These are phyloP conservation scores for Tuberolachnus salignus DNA, from an alignment of 2,888 invertebrate species.

Conservation along the genomic window DNA sequence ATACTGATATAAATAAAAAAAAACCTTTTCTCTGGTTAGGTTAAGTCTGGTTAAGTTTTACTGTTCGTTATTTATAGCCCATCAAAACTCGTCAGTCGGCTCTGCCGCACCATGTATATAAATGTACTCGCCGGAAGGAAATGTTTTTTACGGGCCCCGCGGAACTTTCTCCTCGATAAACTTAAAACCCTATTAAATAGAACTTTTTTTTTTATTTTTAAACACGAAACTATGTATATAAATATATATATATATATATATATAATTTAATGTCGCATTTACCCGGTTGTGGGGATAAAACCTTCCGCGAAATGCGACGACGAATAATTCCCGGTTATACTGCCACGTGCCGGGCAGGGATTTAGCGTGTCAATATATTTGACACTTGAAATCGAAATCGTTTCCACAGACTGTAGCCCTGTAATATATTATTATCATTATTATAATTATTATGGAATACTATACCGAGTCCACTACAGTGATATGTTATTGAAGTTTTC, in stretches of 20 bases:
- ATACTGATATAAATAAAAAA: too few species aligned
- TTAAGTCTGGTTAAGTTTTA: too few species aligned
- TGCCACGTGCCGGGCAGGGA: not conserved
- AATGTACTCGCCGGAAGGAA: conserved; percentile 21
- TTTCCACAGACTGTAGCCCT: not conserved
- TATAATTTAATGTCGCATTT: conserved; percentile 1
- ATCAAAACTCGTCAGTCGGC: too few species aligned
- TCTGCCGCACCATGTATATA: too few species aligned
- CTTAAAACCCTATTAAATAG: conserved; percentile 31
- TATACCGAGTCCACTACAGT: too few species aligned
- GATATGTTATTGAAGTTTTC: too few species aligned
- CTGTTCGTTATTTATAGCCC: too few species aligned
- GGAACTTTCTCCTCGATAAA: conserved; percentile 39
- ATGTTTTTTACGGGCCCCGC: conserved; percentile 20
- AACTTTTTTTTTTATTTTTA: conserved; percentile 30
- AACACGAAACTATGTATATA: not conserved
- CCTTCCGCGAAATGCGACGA: not conserved
- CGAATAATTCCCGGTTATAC: not conserved
- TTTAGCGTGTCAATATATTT: not conserved
- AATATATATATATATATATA: too few species aligned
- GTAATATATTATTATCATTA: not conserved
- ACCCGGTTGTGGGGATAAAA: not conserved
- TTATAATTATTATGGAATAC: too few species aligned
- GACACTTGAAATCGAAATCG: not conserved
- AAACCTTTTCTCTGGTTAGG: too few species aligned